Evolutionary conservation across 2,888 invertebrate species (phyloP), one percentile per base, ranked within the genome.

Genomic region (Machimus rusticus): DNA sequence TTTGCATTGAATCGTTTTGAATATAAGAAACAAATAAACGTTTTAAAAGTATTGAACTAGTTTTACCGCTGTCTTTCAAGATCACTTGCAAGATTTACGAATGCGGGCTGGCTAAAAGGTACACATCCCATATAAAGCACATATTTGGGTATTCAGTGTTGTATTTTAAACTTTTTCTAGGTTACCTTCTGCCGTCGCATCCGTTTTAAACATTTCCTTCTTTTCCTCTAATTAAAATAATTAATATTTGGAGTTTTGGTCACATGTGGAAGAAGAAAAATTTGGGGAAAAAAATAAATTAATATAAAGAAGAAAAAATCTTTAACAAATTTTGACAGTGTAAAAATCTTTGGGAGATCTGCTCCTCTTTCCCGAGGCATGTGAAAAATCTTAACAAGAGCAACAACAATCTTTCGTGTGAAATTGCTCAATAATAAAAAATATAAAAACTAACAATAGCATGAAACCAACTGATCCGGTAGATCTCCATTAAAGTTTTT

Each of bases 1-100:
- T 82, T 82, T 82, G 82, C 82, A 82, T 82, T 82, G 82, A 82
- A 82, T 82, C 66, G 66, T 82, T 57, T 28, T 82, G 82, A 82
- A 82, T 57, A 82, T 57, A 82, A 82, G 82, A 82, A 82, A 82
- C 51, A 57, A 78, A 78, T 51, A 46, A 79, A 79, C 51, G 39
- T 66, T 23, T 19, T 82, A 82, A 82, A 66, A 66, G 37, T 82
- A 82, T 82, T 82, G 37, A 82, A 82, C 82, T 82, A 82, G 55
- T 82, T 82, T 82, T 14, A 66, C 82, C 34, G 82, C 34, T 82
- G 82, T 82, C 82, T 66, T 82, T 82, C 82, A 66, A 57, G 37
- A 82, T 82, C 66, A 57, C 82, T 37, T 82, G 55, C 82, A 82
- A 82, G n/a, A 57, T 57, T 2, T n/a, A 4, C 66, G 28, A 23